These are phyloP conservation scores for Anoplophora glabripennis DNA, from an alignment of 1,140 invertebrate genomes.

Conservation along the genomic window DNA sequence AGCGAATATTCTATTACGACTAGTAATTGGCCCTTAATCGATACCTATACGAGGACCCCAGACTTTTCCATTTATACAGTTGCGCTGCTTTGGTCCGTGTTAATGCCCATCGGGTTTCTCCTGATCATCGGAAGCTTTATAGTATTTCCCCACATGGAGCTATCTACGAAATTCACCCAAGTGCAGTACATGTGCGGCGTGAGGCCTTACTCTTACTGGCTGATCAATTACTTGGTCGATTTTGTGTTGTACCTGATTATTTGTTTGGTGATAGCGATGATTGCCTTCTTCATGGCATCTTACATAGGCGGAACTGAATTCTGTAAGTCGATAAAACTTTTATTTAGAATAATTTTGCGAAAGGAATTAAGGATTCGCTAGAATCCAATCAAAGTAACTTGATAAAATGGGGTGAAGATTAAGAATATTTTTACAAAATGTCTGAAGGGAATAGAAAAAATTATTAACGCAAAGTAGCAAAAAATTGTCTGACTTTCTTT, in stretches of 20 bases:
- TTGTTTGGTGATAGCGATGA: neutral
- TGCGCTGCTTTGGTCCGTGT: conserved; percentile 37
- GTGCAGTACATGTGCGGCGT: conserved; percentile 65
- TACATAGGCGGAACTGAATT: conserved; percentile 22
- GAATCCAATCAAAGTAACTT: no score
- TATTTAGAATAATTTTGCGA: no score
- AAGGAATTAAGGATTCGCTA: no score
- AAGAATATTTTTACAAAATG: no score
- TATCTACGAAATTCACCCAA: conserved; percentile 57
- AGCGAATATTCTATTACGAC: conserved; percentile 56
- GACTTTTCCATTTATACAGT: no score
- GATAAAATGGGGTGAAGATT: no score
- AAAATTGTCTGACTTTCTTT: no score
- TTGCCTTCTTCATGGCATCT: conserved; percentile 15
- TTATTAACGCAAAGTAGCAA: no score
- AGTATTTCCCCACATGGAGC: conserved; percentile 53
- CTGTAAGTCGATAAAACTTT: conserved; percentile 21
- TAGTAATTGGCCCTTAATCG: conserved; percentile 60
- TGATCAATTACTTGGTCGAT: conserved; percentile 58
- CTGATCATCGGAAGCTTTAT: conserved; percentile 49
- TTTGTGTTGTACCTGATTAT: conserved; percentile 28
- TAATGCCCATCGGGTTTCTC: conserved; percentile 40
- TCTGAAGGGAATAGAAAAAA: no score
- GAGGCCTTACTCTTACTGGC: conserved; percentile 57
- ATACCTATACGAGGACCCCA: conserved; percentile 25